phyloP scores from a whole-genome alignment of 1,140 invertebrate species.

The Lithobius niger region DNA sequence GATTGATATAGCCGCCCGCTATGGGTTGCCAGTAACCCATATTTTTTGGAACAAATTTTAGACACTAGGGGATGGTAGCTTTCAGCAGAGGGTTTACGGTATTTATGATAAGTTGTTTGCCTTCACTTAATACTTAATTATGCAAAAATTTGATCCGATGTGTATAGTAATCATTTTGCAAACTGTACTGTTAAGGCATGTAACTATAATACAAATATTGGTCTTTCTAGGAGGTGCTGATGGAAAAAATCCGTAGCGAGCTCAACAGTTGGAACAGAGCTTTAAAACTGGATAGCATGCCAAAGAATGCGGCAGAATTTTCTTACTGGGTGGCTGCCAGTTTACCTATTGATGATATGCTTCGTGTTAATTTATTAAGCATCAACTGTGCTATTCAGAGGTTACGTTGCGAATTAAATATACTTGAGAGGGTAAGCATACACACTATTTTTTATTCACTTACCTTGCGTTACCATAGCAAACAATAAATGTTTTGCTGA shows the following conservation, averaged over 20 bases:
- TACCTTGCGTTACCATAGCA: background rate
- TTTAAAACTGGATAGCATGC: conserved; percentile 29
- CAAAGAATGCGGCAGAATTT: conserved; percentile 48
- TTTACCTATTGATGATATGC: conserved; percentile 45
- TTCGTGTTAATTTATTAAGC: conserved; percentile 41
- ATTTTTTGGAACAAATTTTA: too few species aligned
- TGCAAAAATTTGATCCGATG: too few species aligned
- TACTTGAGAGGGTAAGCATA: conserved; percentile 42
- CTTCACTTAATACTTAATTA: too few species aligned
- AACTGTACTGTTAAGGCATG: too few species aligned
- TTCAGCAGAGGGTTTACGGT: too few species aligned
- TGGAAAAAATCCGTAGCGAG: conserved; percentile 26
- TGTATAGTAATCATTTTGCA: too few species aligned
- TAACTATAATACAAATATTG: too few species aligned
- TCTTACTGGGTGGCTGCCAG: conserved; percentile 67
- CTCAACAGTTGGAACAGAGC: conserved; percentile 31
- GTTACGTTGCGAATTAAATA: conserved; percentile 46
- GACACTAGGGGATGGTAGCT: too few species aligned
- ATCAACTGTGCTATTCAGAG: conserved; percentile 51
- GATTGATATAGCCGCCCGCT: too few species aligned
- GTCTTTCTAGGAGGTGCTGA: conserved; percentile 26
- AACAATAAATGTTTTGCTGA: conserved; percentile 1
- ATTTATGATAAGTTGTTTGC: too few species aligned
- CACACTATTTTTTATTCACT: conserved; percentile 1
- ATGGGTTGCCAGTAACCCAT: too few species aligned